Percentiles rank a stretch among this genome's conserved stretches.
Conservation (phyloP, 2,888 invertebrate species). For the Spisula solida region DNA sequence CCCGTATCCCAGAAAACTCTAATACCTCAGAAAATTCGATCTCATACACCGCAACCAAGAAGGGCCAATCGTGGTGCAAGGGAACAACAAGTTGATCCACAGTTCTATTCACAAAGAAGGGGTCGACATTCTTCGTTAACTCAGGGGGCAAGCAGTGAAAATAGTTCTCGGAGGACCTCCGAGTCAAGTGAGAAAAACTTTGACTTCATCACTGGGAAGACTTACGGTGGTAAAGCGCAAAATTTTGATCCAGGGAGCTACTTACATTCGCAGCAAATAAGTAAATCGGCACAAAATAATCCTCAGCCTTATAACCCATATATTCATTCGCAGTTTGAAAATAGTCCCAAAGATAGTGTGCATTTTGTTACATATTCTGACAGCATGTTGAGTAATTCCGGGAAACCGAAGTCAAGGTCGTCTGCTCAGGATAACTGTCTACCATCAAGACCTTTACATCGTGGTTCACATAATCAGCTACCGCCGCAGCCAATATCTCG, state of each 20-base stretch:
- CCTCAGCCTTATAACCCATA: conserved; percentile 56
- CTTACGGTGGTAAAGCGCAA: conserved; percentile 14
- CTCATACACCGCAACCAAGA: conserved; percentile 82
- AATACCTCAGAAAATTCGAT: conserved; percentile 75
- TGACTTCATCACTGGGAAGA: conserved; percentile 16
- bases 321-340: conserved; percentile 39
- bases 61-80: conserved; percentile 47
- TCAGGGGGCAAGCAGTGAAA: conserved; percentile 44
- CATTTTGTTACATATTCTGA: conserved; percentile 70
- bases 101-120: conserved; percentile 18
- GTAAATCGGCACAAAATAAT: conserved; percentile 38
- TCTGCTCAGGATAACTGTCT: conserved; percentile 70
- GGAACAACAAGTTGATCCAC: conserved; percentile 27
- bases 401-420: conserved; percentile 65
- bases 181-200: conserved; percentile 43
- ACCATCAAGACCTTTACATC: conserved; percentile 70
- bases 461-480: conserved; percentile 59
- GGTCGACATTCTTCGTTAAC: conserved; percentile 1
- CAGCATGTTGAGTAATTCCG: conserved; percentile 61
- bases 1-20: conserved; percentile 68
- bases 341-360: conserved; percentile 53
- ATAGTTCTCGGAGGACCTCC: conserved; percentile 55
- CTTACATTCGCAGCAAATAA: conserved; percentile 50
- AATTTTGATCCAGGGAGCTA: conserved; percentile 44
- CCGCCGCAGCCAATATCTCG: conserved; percentile 74